Conservation (phyloP, 2,888 invertebrate genomes). For the Nemurella pictetii region DNA sequence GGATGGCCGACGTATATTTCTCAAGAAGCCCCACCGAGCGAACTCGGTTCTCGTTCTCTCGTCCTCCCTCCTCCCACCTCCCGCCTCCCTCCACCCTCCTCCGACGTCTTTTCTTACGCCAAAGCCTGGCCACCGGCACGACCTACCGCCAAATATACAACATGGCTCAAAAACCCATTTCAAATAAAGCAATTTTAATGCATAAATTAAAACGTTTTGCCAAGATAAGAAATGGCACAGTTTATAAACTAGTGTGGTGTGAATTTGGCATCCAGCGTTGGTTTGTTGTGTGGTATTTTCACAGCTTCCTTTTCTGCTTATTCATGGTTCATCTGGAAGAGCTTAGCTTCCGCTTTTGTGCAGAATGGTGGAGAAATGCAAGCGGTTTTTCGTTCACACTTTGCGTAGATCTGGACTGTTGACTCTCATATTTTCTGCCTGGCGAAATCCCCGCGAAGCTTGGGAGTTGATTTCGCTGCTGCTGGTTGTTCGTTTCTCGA, state of each 20-base stretch:
- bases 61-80: conserved; percentile 45
- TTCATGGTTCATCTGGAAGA: not conserved
- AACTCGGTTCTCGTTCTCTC: not conserved
- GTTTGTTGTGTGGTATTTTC: not conserved
- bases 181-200: conserved; percentile 22
- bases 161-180: conserved; percentile 25
- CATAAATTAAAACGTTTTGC: conserved; percentile 13
- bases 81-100: conserved; percentile 49
- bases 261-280: not conserved
- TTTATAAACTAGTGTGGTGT: not conserved
- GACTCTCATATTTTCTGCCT: not conserved
- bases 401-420: not conserved
- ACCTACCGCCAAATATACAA: conserved; percentile 10
- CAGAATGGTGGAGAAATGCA: not conserved
- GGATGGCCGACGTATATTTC: conserved; percentile 37
- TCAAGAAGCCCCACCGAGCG: conserved; percentile 41
- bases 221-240: not conserved
- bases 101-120: not conserved
- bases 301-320: not conserved
- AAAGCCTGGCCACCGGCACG: not conserved
- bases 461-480: not conserved
- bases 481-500: too few relatives aligned
- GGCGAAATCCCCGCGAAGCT: not conserved
- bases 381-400: not conserved
- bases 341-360: not conserved